phyloP scores from a whole-genome alignment of 2,888 invertebrate genomes.

The Melangyna quadrimaculata region DNA sequence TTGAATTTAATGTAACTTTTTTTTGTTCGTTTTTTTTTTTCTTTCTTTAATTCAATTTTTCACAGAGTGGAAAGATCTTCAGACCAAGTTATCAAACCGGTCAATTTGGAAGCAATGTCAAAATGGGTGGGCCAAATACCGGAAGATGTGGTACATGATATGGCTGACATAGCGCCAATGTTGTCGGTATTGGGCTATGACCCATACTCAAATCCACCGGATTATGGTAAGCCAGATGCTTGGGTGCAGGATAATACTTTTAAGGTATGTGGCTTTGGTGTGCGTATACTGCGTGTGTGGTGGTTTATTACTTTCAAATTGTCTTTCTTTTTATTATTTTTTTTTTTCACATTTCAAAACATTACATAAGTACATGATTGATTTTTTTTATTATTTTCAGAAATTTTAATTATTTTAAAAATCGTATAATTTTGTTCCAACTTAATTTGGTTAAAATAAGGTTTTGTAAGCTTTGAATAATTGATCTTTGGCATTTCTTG shows the following conservation, averaged over 20 bases:
- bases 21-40: background rate
- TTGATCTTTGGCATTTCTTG: too few species aligned
- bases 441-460: too few species aligned
- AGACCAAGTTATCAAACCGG: slow-evolving; percentile 99
- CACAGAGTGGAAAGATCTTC: slow-evolving; percentile 97
- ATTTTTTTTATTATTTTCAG: background rate
- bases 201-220: slow-evolving; percentile 97
- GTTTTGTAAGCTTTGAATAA: too few species aligned
- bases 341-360: background rate
- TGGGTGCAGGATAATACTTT: slow-evolving; percentile 87
- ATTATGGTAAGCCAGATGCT: slow-evolving; percentile 93
- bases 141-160: slow-evolving; percentile 94
- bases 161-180: slow-evolving; percentile 97
- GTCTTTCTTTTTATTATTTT: background rate
- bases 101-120: slow-evolving; percentile 96
- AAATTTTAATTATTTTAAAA: background rate
- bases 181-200: slow-evolving; percentile 95
- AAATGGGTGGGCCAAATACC: slow-evolving; percentile 96
- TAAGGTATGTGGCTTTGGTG: slow-evolving; percentile 77
- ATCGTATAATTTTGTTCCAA: background rate
- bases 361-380: too few species aligned
- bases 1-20: slow-evolving; percentile 1
- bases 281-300: slow-evolving; percentile 44
- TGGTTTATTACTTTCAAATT: slow-evolving; percentile 20
- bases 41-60: slow-evolving; percentile 68